These are phyloP conservation scores for Temnothorax curvispinosus DNA, from an alignment of 1,140 invertebrate species.

Conservation along the genomic window DNA sequence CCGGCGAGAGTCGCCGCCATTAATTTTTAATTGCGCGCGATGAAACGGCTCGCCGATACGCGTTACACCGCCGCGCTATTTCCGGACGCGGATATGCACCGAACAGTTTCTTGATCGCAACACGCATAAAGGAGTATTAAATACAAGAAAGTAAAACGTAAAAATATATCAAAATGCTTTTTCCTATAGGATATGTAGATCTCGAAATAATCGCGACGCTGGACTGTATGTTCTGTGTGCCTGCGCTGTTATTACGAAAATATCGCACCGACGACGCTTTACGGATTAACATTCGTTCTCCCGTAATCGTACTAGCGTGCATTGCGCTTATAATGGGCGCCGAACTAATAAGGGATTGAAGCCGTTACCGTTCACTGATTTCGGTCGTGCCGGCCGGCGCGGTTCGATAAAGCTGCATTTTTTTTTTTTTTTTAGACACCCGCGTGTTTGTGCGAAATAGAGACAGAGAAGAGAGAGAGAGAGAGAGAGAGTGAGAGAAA, in stretches of 20 bases:
- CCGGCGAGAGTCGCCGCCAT: not conserved
- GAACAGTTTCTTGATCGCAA: not conserved
- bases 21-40: constrained; percentile 53
- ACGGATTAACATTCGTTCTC: constrained; percentile 3
- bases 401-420: constrained; percentile 39
- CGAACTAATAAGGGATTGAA: constrained; percentile 30
- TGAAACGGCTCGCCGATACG: constrained; percentile 22
- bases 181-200: too few relatives aligned
- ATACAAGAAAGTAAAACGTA: not conserved
- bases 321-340: constrained; percentile 50
- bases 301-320: not conserved
- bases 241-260: not conserved
- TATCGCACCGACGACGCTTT: not conserved
- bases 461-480: not conserved
- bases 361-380: constrained; percentile 63
- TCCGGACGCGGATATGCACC: not conserved
- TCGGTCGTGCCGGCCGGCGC: constrained; percentile 4
- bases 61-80: not conserved
- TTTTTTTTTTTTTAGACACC: constrained; percentile 32
- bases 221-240: not conserved
- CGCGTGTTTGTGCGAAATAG: not conserved
- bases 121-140: not conserved
- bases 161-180: not conserved
- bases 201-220: not conserved
- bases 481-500: constrained; percentile 26